Conservation (phyloP, 2,113 vertebrate genomes). For the Artemisiospiza belli region DNA sequence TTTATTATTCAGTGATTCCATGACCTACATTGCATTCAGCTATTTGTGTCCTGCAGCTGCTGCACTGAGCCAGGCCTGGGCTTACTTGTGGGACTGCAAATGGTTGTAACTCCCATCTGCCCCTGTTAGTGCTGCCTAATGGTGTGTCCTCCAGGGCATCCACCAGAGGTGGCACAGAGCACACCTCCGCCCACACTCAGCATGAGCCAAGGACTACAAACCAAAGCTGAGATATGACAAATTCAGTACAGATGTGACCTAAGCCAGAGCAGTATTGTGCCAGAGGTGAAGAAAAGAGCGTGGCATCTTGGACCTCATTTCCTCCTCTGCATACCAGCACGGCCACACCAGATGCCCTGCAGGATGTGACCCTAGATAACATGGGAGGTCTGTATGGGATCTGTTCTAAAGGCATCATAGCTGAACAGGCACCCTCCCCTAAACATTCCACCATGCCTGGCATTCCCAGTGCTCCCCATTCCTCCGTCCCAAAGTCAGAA, state of each 20-base stretch:
- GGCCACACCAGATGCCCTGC: not conserved
- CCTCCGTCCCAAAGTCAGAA: not conserved
- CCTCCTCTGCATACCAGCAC: not conserved
- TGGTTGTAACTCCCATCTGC: not conserved
- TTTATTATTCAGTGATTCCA: not conserved
- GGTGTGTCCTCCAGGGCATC: not conserved
- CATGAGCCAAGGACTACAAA: not conserved
- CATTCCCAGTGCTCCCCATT: not conserved
- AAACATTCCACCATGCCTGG: not conserved
- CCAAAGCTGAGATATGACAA: not conserved
- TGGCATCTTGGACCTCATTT: not conserved
- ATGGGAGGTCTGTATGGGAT: not conserved
- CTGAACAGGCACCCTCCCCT: not conserved
- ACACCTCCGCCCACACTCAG: not conserved
- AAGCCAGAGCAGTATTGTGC: not conserved
- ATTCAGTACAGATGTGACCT: not conserved
- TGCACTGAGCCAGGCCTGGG: not conserved
- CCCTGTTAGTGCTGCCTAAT: not conserved
- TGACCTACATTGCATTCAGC: not conserved
- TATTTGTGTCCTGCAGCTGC: not conserved
- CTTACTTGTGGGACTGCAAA: not conserved
- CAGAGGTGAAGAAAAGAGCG: not conserved
- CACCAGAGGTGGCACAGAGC: not conserved
- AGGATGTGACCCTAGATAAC: slow-evolving; percentile 31
- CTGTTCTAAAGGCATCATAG: not conserved